phyloP scores from a whole-genome alignment of 2,113 vertebrate genomes.

The Parus major region DNA sequence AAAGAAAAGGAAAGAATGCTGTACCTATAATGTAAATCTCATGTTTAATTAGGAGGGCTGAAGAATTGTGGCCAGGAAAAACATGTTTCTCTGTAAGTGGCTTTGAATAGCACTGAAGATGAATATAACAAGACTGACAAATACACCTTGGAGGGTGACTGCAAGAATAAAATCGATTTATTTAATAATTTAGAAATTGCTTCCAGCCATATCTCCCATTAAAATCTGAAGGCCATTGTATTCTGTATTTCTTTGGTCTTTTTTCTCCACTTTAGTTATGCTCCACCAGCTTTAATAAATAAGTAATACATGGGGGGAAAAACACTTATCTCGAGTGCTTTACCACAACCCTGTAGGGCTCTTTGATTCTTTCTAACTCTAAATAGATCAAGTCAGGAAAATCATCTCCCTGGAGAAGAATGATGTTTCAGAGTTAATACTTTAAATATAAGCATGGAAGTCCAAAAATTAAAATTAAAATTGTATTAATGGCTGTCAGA shows the following conservation, averaged over 20 bases:
- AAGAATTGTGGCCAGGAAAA: conserved; percentile 52
- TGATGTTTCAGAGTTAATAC: conserved; percentile 40
- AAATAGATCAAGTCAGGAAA: conserved; percentile 70
- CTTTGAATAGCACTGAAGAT: conserved; percentile 67
- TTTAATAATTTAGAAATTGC: conserved; percentile 86
- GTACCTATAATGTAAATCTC: conserved; percentile 39
- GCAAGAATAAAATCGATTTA: conserved; percentile 77
- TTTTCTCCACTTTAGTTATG: conserved; percentile 79
- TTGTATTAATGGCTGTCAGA: background rate
- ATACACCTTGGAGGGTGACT: conserved; percentile 75
- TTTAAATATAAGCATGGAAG: background rate
- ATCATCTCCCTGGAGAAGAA: conserved; percentile 54
- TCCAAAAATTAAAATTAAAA: conserved; percentile 28
- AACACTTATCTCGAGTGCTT: conserved; percentile 77
- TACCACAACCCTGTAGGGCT: conserved; percentile 62
- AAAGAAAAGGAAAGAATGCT: conserved; percentile 20
- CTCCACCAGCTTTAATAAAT: conserved; percentile 83
- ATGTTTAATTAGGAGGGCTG: conserved; percentile 69
- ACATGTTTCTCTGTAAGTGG: conserved; percentile 66
- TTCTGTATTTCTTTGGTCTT: conserved; percentile 74
- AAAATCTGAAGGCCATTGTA: conserved; percentile 81
- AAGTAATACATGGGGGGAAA: conserved; percentile 74
- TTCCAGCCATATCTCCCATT: conserved; percentile 81
- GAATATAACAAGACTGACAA: conserved; percentile 76
- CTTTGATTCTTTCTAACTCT: conserved; percentile 70